Percentiles rank a stretch among this genome's conserved stretches.
Evolutionary conservation across 1,140 invertebrate species (phyloP).

Genomic region (Orius laevigatus): DNA sequence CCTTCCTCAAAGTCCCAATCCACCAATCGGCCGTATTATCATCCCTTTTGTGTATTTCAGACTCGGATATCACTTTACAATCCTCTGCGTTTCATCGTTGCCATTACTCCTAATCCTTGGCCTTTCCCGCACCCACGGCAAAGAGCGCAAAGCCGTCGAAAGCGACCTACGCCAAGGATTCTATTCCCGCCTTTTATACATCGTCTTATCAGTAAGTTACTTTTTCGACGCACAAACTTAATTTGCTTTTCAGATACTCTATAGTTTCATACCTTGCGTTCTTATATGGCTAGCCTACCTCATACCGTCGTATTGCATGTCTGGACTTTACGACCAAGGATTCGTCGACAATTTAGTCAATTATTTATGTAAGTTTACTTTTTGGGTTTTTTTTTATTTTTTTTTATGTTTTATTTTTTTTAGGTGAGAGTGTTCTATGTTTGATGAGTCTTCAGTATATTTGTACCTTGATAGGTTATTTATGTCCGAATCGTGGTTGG

Average conservation of each 20-base stretch:
- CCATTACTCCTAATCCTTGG: constrained; percentile 42
- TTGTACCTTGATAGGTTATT: constrained; percentile 46
- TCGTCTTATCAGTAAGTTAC: constrained; percentile 52
- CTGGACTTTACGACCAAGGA: constrained; percentile 50
- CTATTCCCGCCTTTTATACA: constrained; percentile 61
- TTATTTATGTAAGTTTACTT: constrained; percentile 44
- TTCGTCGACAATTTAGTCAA: constrained; percentile 49
- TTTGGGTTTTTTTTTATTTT: no score
- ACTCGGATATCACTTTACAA: constrained; percentile 68
- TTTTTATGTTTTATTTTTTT: constrained; percentile 11
- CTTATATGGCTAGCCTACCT: constrained; percentile 64
- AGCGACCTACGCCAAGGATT: constrained; percentile 62
- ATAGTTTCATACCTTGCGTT: constrained; percentile 41
- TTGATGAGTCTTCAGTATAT: constrained; percentile 58
- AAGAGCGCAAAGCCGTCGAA: constrained; percentile 48
- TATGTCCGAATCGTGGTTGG: constrained; percentile 36
- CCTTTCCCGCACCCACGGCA: constrained; percentile 25
- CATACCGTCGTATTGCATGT: constrained; percentile 79
- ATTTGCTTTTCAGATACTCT: constrained; percentile 16
- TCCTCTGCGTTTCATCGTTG: constrained; percentile 59
- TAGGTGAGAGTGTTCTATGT: constrained; percentile 63
- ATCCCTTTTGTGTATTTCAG: constrained; percentile 25
- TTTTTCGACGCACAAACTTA: background rate
- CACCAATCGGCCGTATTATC: no score
- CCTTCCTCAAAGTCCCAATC: no score